Evolutionary conservation across 2,888 invertebrate genomes (phyloP).

Genomic region (Leuctra nigra): DNA sequence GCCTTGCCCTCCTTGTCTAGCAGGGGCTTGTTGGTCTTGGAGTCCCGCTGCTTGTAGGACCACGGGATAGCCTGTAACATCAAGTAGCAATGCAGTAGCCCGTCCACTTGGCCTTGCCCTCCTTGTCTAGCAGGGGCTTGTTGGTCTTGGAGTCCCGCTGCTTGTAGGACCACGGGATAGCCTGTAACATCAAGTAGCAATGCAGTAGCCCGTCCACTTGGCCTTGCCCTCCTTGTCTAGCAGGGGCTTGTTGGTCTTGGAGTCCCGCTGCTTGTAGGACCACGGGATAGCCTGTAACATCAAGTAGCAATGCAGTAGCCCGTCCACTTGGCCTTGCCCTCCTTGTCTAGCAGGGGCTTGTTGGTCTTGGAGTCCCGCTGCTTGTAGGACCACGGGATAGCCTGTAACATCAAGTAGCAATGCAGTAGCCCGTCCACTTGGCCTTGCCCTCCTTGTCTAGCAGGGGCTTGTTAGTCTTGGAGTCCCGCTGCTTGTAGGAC

Average conservation of each 20-base stretch:
- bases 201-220: conserved; percentile 74
- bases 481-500: conserved; percentile 57
- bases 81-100: conserved; percentile 61
- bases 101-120: conserved; percentile 55
- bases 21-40: conserved; percentile 47
- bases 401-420: conserved; percentile 66
- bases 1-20: conserved; percentile 48
- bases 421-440: conserved; percentile 74
- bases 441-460: conserved; percentile 48
- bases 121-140: conserved; percentile 46
- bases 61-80: conserved; percentile 64
- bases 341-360: conserved; percentile 46
- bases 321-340: conserved; percentile 55
- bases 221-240: conserved; percentile 48
- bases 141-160: conserved; percentile 51
- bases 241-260: conserved; percentile 48
- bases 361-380: conserved; percentile 51
- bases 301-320: conserved; percentile 88
- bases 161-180: conserved; percentile 70
- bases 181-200: conserved; percentile 66
- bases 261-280: conserved; percentile 57
- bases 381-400: conserved; percentile 70
- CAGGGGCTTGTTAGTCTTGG: conserved; percentile 48
- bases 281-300: conserved; percentile 69
- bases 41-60: conserved; percentile 57